Evolutionary conservation across 2,113 vertebrate species (phyloP), one percentile per base, ranked within the genome.

Genomic region (Indicator indicator): DNA sequence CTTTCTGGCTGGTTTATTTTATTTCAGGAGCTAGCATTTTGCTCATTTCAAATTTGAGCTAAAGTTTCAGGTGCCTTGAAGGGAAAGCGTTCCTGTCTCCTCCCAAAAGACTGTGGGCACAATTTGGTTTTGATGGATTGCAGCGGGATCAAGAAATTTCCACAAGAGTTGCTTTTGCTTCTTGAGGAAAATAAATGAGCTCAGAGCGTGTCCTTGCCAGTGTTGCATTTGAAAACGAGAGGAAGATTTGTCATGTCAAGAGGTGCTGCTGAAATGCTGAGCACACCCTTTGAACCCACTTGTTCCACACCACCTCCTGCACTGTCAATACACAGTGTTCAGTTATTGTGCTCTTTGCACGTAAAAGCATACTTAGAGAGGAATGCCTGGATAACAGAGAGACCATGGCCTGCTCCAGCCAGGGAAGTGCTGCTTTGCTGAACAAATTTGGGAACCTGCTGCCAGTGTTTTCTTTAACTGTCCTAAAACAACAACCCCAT

Each of bases 1-100:
- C 50, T 90, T 86, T 87, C n/a, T 36, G 73, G 21, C 19, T 69
- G 19, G 40, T 93, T 87, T 75, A 32, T 75, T 92, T 92, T 92
- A 50, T 73, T 69, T 84, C 23, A 62, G 20, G 17, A 90, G n/a
- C 38, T 54, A 81, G 8, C 17, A 69, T 55, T 52, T 38, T 89
- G 55, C 40, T 93, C 8, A 56, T 73, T 94, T 91, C 23, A 75
- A 82, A 83, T 60, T 26, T 76, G 38, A 90, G 54, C 16, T 12
- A 69, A 69, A 5, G 2, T 82, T 90, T 89, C 65, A 36, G 36
- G 32, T 48, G 24, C 36, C 81, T 94, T 0, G 0, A 83, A 75
- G 67, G 7, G 4, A 77, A 92, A 91, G 79, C 6, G 21, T 52
- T 85, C 50, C 12, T 23, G 11, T 59, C 8, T 90, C 20, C 54